Evolutionary conservation across 2,888 invertebrate species (phyloP).

Genomic region (Polydrusus cervinus): DNA sequence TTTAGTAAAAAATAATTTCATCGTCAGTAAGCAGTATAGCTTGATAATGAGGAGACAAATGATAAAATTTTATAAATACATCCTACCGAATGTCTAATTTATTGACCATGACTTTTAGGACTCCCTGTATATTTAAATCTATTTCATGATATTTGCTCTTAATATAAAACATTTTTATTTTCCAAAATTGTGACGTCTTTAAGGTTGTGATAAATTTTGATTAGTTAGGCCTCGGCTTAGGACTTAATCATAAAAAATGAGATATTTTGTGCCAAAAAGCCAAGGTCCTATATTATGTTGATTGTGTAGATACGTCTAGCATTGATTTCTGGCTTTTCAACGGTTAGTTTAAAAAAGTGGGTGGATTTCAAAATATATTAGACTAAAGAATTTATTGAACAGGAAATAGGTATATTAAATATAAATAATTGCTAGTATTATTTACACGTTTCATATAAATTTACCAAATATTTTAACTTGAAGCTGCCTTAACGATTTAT

Average conservation of each 20-base stretch:
- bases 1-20: too few relatives aligned
- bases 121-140: too few relatives aligned
- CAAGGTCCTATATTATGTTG: slow-evolving; percentile 6
- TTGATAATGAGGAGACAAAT: too few relatives aligned
- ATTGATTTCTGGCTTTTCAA: slow-evolving; percentile 22
- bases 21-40: too few relatives aligned
- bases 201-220: too few relatives aligned
- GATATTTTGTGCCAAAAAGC: slow-evolving; percentile 17
- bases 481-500: too few relatives aligned
- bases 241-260: background rate
- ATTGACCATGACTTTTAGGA: too few relatives aligned
- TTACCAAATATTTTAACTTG: background rate
- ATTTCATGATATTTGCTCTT: too few relatives aligned
- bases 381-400: slow-evolving; percentile 11
- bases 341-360: slow-evolving; percentile 18
- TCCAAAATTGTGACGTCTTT: background rate
- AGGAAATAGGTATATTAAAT: slow-evolving; percentile 7
- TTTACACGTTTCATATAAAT: slow-evolving; percentile 1
- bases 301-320: slow-evolving; percentile 1
- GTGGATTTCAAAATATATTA: slow-evolving; percentile 13
- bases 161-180: background rate
- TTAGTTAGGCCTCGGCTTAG: background rate
- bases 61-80: too few relatives aligned
- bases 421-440: background rate
- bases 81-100: too few relatives aligned